Base-by-base conservation (phyloP, 2,888 invertebrate genomes). In the Chaitophorus viminalis region DNA sequence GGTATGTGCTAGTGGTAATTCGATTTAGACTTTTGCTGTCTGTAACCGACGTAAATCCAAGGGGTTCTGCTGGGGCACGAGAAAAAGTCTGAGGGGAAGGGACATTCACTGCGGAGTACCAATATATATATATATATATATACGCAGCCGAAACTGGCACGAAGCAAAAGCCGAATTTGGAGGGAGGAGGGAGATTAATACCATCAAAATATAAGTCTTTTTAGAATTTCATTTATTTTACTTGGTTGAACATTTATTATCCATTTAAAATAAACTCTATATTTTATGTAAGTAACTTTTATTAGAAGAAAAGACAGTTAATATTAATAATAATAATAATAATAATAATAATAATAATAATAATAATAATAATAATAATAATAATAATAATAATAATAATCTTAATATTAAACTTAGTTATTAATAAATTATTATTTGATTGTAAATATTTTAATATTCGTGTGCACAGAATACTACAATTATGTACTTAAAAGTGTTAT, bases 1-100 rank as follows among this genome's bases (percentile, higher is more conserved):
- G 33, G 82, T 74, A 4, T 5, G 74, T 74, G 29, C 33, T 21
- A 14, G 75, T 36, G 54, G 78, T 86, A 79, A 86, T 86, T 86
- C 86, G 86, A 79, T 86, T 86, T 86, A 54, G 86, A 86, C 86
- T 86, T 78, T 86, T 72, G 78, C 86, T 68, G 86, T 86, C 86
- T 78, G 86, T 77, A 78, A 54, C 84, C 77, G 84, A 85, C 84
- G 46, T 68, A 33, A 77, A 33, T 52, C 76, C 77, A 68, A 65
- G 68, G 68, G 65, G 68, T 33, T 31, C 5, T 46, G 46, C 46
- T 36, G 54, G 54, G 54, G 21, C 83, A 33, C 60, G 68, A 25
- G 85, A 46, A 65, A 84, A 76, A 84, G 76, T 39, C 70, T n/a
- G 54, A 52, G 36, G 70, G 78, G 78, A 33, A 65, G 39, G 76